These are phyloP conservation scores for Pseudopodoces humilis DNA, from an alignment of 2,113 vertebrate genomes.

Conservation along the genomic window DNA sequence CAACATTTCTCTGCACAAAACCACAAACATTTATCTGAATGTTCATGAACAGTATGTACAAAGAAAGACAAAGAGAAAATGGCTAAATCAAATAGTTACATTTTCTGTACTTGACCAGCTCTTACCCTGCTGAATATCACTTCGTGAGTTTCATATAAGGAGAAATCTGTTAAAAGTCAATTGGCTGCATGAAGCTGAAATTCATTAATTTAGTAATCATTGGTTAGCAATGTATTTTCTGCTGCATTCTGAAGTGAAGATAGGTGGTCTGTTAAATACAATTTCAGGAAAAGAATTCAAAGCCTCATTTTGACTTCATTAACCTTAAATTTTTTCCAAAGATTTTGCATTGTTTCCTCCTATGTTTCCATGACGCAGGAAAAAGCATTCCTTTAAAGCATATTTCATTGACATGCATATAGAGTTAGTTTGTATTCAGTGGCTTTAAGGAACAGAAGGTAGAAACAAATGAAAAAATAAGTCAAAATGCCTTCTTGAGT, in stretches of 20 bases:
- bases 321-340: not conserved
- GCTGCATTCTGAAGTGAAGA: conserved; percentile 5
- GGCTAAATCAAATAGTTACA: conserved; percentile 5
- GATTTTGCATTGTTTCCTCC: not conserved
- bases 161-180: not conserved
- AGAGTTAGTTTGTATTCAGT: conserved; percentile 65
- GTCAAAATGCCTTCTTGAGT: conserved; percentile 30
- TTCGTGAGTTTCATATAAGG: conserved; percentile 31
- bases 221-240: conserved; percentile 7
- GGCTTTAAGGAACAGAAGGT: conserved; percentile 49
- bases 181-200: conserved; percentile 15
- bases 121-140: conserved; percentile 39
- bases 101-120: conserved; percentile 56
- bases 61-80: conserved; percentile 37
- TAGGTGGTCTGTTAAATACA: not conserved
- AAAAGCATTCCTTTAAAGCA: conserved; percentile 47
- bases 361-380: conserved; percentile 17
- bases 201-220: not conserved
- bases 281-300: conserved; percentile 13
- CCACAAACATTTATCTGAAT: conserved; percentile 56
- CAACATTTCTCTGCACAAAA: conserved; percentile 17
- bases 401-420: conserved; percentile 55
- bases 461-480: conserved; percentile 45
- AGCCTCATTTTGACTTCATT: not conserved
- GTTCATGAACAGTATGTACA: conserved; percentile 55